A percentile compares a stretch with the other conserved stretches of the same genome.
Evolutionary conservation across 2,797 vertebrate species (phyloP).

Genomic region (Lycodopsis pacificus): DNA sequence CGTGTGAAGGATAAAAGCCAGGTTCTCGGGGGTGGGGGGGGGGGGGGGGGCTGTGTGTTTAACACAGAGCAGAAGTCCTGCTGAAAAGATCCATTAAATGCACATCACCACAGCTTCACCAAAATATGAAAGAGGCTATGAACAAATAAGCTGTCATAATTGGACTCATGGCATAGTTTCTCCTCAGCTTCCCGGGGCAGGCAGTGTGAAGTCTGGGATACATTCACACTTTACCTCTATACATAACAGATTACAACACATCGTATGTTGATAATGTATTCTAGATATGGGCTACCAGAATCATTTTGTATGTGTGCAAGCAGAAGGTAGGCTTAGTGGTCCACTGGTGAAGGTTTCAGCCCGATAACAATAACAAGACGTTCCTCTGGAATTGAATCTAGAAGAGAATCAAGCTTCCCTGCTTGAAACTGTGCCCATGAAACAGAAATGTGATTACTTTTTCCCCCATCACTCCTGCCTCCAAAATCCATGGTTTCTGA

Average conservation of each 20-base stretch:
- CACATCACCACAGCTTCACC: slow-evolving; percentile 39
- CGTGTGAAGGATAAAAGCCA: slow-evolving; percentile 41
- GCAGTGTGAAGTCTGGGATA: background rate
- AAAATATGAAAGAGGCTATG: slow-evolving; percentile 20
- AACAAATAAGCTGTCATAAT: slow-evolving; percentile 51
- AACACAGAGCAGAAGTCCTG: slow-evolving; percentile 54
- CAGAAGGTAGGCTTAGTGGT: background rate
- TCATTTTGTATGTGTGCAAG: background rate
- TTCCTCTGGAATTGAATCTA: background rate
- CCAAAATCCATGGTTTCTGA: slow-evolving; percentile 11
- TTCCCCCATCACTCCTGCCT: background rate
- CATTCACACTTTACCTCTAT: background rate
- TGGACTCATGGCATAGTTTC: slow-evolving; percentile 37
- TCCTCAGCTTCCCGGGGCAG: background rate
- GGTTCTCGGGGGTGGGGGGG: background rate
- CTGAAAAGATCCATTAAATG: slow-evolving; percentile 54
- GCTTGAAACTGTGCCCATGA: background rate
- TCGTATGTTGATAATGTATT: background rate
- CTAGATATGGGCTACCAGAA: background rate
- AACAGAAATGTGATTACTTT: background rate
- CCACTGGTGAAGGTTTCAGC: background rate
- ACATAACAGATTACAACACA: background rate
- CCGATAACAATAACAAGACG: background rate
- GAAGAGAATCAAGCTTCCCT: background rate
- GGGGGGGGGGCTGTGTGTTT: slow-evolving; percentile 14